phyloP scores from a whole-genome alignment of 1,140 invertebrate genomes.

The Eciton burchellii region DNA sequence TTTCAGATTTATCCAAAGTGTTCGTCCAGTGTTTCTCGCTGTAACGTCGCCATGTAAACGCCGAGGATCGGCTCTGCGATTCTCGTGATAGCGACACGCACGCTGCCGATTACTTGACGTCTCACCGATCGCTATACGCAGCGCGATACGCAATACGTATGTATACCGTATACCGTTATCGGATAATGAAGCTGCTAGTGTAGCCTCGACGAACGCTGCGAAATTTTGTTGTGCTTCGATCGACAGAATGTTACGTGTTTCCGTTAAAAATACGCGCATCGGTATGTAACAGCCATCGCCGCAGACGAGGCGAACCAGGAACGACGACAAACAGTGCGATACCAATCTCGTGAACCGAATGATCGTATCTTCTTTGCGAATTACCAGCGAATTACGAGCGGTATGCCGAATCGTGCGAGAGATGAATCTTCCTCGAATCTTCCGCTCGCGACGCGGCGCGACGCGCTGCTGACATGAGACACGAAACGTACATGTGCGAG shows the following conservation, averaged over 20 bases:
- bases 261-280: background rate
- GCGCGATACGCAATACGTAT: background rate
- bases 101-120: background rate
- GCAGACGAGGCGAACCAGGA: background rate
- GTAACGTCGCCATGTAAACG: too few relatives aligned
- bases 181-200: background rate
- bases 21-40: too few relatives aligned
- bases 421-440: slow-evolving; percentile 45
- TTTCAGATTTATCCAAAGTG: too few relatives aligned
- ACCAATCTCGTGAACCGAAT: slow-evolving; percentile 2
- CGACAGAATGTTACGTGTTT: background rate
- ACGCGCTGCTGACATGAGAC: background rate
- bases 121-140: background rate
- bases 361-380: slow-evolving; percentile 3
- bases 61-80: slow-evolving; percentile 17
- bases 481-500: background rate
- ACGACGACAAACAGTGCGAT: slow-evolving; percentile 10
- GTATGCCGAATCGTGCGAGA: slow-evolving; percentile 6
- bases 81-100: background rate
- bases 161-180: background rate
- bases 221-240: background rate
- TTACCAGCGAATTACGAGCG: slow-evolving; percentile 44
- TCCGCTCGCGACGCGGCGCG: background rate
- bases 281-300: background rate
- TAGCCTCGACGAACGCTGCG: background rate